These are phyloP conservation scores for Alauda arvensis DNA, from an alignment of 2,797 vertebrate genomes.

Conservation along the genomic window DNA sequence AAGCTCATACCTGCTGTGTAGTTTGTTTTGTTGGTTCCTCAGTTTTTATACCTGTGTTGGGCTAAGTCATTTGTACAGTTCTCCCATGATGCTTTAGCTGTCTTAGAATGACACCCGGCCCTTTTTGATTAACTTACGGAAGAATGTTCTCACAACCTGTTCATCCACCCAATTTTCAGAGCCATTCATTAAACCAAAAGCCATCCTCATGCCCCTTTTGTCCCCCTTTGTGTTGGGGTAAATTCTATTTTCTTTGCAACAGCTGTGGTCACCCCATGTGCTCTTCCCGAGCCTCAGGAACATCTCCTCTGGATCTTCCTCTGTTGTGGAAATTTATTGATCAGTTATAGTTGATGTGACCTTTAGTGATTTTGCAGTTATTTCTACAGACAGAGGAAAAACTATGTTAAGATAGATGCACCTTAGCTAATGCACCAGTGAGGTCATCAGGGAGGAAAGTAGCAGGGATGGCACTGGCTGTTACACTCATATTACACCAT, in stretches of 20 bases:
- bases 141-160: background rate
- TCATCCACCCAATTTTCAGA: background rate
- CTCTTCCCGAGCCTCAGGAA: background rate
- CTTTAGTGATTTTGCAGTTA: slow-evolving; percentile 14
- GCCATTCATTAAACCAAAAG: background rate
- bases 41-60: background rate
- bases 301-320: background rate
- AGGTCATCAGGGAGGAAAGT: slow-evolving; percentile 36
- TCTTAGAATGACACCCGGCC: background rate
- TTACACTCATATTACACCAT: background rate
- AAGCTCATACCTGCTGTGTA: background rate
- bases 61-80: background rate
- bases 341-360: background rate
- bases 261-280: background rate
- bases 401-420: slow-evolving; percentile 30
- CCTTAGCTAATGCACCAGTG: slow-evolving; percentile 44
- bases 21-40: background rate
- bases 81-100: background rate
- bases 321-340: background rate
- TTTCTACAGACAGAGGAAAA: slow-evolving; percentile 26
- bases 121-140: background rate
- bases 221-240: background rate
- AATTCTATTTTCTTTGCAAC: background rate
- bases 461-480: background rate
- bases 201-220: background rate